These are phyloP conservation scores for Mycetomoellerius zeteki DNA, from an alignment of 1,140 invertebrate genomes.

Conservation along the genomic window DNA sequence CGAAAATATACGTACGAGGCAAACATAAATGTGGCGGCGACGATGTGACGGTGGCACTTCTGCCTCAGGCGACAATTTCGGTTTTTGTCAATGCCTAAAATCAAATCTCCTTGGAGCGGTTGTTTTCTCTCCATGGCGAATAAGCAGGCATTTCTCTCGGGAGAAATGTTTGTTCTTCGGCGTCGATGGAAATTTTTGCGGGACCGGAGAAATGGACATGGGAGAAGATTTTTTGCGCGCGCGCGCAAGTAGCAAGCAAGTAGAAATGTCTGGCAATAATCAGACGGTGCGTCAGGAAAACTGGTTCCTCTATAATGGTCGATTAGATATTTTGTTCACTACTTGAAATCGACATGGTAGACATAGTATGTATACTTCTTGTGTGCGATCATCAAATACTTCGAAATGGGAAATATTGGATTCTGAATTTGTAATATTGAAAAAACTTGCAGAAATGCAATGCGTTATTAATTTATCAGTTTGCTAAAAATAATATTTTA, in stretches of 20 bases:
- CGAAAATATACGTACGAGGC: constrained; percentile 44
- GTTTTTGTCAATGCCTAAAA: constrained; percentile 35
- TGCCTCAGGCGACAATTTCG: constrained; percentile 55
- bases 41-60: not conserved
- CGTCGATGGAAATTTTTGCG: constrained; percentile 34
- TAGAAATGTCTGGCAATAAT: constrained; percentile 48
- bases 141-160: constrained; percentile 29
- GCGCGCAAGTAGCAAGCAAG: constrained; percentile 20
- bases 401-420: not conserved
- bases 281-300: constrained; percentile 38
- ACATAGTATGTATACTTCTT: not conserved
- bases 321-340: constrained; percentile 26
- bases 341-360: not conserved
- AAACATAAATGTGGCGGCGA: constrained; percentile 36
- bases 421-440: not conserved
- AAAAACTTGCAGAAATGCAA: not conserved
- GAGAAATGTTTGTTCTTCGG: constrained; percentile 27
- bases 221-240: constrained; percentile 28
- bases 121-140: constrained; percentile 38
- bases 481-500: not conserved
- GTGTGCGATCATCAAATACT: not conserved
- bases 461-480: not conserved
- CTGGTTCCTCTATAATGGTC: not conserved
- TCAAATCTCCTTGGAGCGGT: constrained; percentile 36
- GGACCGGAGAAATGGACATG: not conserved